phyloP scores from a whole-genome alignment of 2,888 invertebrate genomes.

The Phoenoteleia sp. region DNA sequence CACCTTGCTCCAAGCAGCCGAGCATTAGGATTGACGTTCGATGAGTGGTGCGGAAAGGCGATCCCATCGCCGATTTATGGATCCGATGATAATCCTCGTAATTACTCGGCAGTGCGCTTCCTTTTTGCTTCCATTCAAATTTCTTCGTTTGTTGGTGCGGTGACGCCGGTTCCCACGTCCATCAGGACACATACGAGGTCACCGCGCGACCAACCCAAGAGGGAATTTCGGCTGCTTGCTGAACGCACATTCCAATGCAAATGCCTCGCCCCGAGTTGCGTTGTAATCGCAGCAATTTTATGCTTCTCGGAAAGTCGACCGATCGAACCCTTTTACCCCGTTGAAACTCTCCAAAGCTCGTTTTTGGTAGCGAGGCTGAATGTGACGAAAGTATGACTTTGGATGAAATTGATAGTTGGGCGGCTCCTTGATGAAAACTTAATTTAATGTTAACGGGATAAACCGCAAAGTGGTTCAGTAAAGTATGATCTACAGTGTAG shows the following conservation, averaged over 20 bases:
- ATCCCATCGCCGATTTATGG: constrained; percentile 56
- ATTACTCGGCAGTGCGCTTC: constrained; percentile 51
- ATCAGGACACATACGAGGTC: constrained; percentile 80
- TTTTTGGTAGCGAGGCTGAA: constrained; percentile 25
- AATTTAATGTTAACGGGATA: constrained; percentile 7
- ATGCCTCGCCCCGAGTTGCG: constrained; percentile 82
- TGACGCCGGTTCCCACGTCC: constrained; percentile 79
- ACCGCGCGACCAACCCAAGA: constrained; percentile 66
- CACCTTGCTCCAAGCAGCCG: constrained; percentile 38
- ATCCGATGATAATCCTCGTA: constrained; percentile 66
- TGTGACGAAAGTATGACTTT: constrained; percentile 51
- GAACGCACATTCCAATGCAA: constrained; percentile 85
- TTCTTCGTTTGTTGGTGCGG: constrained; percentile 24
- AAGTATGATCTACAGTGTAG: too few species aligned
- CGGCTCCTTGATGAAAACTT: constrained; percentile 40
- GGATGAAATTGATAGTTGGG: constrained; percentile 12
- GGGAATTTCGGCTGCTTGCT: constrained; percentile 82
- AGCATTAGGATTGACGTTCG: constrained; percentile 64
- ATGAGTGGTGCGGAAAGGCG: constrained; percentile 55
- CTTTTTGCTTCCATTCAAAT: constrained; percentile 10
- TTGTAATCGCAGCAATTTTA: constrained; percentile 85
- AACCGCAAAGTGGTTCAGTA: too few species aligned
- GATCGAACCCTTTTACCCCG: constrained; percentile 65
- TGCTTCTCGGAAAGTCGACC: constrained; percentile 84
- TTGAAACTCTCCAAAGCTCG: neutral